These are phyloP conservation scores for Eurosta solidaginis DNA, from an alignment of 1,140 invertebrate genomes.

Conservation along the genomic window DNA sequence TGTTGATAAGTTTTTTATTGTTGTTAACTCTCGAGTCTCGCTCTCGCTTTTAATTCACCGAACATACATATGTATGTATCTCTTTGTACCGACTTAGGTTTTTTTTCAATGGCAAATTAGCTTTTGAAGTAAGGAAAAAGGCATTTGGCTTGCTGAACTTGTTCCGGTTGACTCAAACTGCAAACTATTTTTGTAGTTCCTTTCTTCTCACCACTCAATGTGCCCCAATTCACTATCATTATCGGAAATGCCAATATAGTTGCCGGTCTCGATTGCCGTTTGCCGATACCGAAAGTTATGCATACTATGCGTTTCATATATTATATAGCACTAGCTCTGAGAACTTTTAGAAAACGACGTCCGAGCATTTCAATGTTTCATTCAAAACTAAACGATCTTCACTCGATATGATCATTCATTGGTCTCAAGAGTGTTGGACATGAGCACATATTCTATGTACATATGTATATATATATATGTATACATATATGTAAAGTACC, in stretches of 20 bases:
- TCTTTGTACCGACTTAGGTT: no score
- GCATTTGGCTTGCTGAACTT: neutral
- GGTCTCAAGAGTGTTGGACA: no score
- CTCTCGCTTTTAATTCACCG: no score
- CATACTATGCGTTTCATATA: no score
- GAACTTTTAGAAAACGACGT: neutral
- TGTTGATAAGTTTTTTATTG: no score
- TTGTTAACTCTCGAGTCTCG: no score
- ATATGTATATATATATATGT: neutral
- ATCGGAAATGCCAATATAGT: neutral
- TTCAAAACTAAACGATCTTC: neutral
- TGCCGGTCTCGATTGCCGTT: neutral
- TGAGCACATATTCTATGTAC: no score
- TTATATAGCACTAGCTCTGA: neutral
- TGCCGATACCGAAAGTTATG: no score
- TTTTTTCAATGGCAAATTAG: no score
- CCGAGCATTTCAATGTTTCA: neutral
- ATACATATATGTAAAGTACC: neutral
- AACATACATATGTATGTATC: no score
- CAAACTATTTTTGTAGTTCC: neutral
- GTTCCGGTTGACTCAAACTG: neutral
- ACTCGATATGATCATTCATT: no score
- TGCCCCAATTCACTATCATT: neutral
- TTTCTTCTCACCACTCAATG: neutral
- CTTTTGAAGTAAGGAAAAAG: neutral